A percentile compares a stretch with the other conserved stretches of the same genome.
phyloP scores from a whole-genome alignment of 2,888 invertebrate species.

The Prionchulus punctatus region DNA sequence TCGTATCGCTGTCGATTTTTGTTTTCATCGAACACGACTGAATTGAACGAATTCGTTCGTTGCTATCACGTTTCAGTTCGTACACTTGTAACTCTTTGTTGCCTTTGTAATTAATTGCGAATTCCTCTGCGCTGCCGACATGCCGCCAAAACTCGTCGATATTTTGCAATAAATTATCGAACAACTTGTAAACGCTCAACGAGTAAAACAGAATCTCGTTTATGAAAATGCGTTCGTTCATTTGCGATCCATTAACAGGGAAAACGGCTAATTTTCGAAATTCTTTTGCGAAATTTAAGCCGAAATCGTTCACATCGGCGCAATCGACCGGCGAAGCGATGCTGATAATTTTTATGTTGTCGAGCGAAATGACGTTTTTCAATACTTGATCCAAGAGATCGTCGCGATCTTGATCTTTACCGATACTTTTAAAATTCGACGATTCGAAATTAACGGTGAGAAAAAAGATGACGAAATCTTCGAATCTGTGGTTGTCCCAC shows the following conservation, averaged over 20 bases:
- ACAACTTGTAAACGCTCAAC: background rate
- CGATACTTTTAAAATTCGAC: background rate
- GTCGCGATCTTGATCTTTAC: background rate
- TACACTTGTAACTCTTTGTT: too few relatives aligned
- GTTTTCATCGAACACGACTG: too few relatives aligned
- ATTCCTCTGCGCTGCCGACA: too few relatives aligned
- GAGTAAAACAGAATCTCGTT: background rate
- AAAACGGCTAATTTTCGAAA: background rate
- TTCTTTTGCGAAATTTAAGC: too few relatives aligned
- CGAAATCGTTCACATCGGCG: background rate
- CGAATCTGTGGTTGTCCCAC: background rate
- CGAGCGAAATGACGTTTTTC: background rate
- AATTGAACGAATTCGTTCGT: too few relatives aligned
- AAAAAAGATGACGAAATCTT: background rate
- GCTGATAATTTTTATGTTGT: background rate
- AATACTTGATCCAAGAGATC: too few relatives aligned
- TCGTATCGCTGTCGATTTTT: too few relatives aligned
- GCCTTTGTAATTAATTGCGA: too few relatives aligned
- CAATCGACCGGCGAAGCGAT: background rate
- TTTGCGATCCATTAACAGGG: background rate
- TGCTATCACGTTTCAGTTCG: too few relatives aligned
- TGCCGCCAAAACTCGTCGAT: background rate
- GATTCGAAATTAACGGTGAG: background rate
- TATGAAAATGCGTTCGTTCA: background rate
- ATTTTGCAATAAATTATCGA: background rate